phyloP scores from a whole-genome alignment of 2,888 invertebrate species.

The Noctua janthina region DNA sequence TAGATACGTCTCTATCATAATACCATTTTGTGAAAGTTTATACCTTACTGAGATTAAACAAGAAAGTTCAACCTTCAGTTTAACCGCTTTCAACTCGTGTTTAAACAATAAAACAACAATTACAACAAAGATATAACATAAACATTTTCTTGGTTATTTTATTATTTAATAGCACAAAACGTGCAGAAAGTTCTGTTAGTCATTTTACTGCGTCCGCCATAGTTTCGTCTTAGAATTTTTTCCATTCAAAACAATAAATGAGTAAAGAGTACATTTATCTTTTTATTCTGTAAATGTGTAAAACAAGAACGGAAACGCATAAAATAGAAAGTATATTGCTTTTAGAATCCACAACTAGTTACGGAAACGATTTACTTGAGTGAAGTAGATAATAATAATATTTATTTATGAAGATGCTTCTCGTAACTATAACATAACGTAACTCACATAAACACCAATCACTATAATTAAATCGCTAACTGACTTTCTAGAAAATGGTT shows the following conservation, averaged over 20 bases:
- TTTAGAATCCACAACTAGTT: conserved; percentile 4
- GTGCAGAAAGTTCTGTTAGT: conserved; percentile 10
- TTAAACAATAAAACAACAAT: conserved; percentile 21
- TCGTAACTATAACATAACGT: neutral
- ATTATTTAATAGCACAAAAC: conserved; percentile 15
- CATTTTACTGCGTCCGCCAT: conserved; percentile 8
- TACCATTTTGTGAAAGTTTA: conserved; percentile 12
- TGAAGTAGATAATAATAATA: neutral
- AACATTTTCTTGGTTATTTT: conserved; percentile 14
- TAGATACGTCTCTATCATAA: neutral
- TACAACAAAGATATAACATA: neutral
- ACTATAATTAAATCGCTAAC: neutral
- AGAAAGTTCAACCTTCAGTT: conserved; percentile 17
- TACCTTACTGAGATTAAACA: conserved; percentile 10
- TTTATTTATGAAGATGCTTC: conserved; percentile 19
- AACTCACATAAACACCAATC: neutral
- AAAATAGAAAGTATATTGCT: conserved; percentile 47
- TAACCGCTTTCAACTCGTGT: conserved; percentile 1
- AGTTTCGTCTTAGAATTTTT: conserved; percentile 16
- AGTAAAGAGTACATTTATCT: conserved; percentile 8
- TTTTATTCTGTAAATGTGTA: conserved; percentile 26
- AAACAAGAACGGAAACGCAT: conserved; percentile 33
- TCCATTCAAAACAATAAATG: conserved; percentile 30
- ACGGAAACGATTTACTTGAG: conserved; percentile 39
- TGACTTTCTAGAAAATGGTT: neutral